A percentile compares a stretch with the other conserved stretches of the same genome.
phyloP scores from a whole-genome alignment of 2,888 invertebrate genomes.

The Sminthurides aquaticus region DNA sequence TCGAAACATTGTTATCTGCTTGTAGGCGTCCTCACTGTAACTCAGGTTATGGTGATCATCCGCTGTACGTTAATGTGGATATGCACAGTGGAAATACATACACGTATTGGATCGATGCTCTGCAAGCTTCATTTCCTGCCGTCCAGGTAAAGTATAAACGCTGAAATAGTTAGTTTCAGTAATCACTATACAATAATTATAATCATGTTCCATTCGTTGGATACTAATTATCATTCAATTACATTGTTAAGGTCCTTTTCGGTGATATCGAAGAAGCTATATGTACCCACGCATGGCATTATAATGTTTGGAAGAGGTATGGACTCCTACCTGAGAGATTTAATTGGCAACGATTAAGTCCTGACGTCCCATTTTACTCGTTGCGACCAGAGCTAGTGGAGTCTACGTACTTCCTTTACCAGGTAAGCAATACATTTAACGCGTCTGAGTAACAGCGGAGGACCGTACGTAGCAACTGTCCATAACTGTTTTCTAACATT shows the following conservation, averaged over 20 bases:
- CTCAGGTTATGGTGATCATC: conserved; percentile 54
- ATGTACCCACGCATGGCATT: conserved; percentile 57
- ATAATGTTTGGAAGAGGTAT: conserved; percentile 56
- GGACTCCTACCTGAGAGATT: conserved; percentile 53
- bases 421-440: conserved; percentile 26
- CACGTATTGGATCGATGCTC: conserved; percentile 59
- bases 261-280: conserved; percentile 61
- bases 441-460: too few species aligned
- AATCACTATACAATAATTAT: too few species aligned
- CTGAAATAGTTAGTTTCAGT: neutral
- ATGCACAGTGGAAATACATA: conserved; percentile 55
- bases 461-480: neutral
- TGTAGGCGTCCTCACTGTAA: conserved; percentile 51
- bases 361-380: conserved; percentile 58
- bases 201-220: too few species aligned
- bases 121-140: conserved; percentile 52
- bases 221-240: too few species aligned
- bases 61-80: conserved; percentile 59
- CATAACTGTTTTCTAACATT: too few species aligned
- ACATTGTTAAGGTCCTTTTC: conserved; percentile 50
- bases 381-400: conserved; percentile 58
- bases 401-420: conserved; percentile 56
- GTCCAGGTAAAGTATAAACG: conserved; percentile 46
- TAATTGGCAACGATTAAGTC: conserved; percentile 50
- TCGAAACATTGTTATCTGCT: neutral